Percentiles rank a stretch among this genome's conserved stretches.
These are phyloP conservation scores for Ormyrus pomaceus DNA, from an alignment of 2,888 invertebrate species.

Conservation along the genomic window DNA sequence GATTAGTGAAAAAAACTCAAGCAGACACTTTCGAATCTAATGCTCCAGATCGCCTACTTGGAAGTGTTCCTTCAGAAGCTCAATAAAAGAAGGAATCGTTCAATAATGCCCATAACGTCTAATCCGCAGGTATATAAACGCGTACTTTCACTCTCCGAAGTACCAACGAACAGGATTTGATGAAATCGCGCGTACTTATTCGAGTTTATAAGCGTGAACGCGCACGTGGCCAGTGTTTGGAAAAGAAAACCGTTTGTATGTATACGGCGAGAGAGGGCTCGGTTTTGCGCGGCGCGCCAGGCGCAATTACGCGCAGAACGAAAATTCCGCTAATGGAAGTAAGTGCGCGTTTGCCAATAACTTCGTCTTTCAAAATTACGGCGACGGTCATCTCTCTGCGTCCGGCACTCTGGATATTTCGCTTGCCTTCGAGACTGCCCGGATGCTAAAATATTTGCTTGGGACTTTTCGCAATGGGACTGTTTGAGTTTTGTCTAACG, in stretches of 20 bases:
- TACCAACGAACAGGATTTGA: conserved; percentile 6
- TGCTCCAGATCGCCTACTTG: no score
- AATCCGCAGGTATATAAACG: background rate
- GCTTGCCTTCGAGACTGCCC: background rate
- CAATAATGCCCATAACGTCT: no score
- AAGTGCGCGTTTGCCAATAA: conserved; percentile 20
- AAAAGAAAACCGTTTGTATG: conserved; percentile 14
- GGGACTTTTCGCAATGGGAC: background rate
- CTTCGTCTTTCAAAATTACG: conserved; percentile 14
- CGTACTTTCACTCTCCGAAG: conserved; percentile 35
- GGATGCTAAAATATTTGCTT: conserved; percentile 5
- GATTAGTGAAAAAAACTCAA: no score
- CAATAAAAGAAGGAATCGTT: no score
- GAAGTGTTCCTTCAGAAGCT: no score
- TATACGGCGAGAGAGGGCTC: background rate
- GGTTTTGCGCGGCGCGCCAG: background rate
- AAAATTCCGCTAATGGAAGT: conserved; percentile 32
- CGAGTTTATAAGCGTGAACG: conserved; percentile 2
- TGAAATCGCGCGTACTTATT: conserved; percentile 26
- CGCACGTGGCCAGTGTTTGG: background rate
- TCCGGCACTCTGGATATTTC: background rate
- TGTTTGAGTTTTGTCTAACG: no score
- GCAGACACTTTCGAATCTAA: no score
- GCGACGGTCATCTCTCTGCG: background rate
- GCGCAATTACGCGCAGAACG: conserved; percentile 20